Evolutionary conservation across 2,888 invertebrate species (phyloP).

Genomic region (Alloplasta piceator): DNA sequence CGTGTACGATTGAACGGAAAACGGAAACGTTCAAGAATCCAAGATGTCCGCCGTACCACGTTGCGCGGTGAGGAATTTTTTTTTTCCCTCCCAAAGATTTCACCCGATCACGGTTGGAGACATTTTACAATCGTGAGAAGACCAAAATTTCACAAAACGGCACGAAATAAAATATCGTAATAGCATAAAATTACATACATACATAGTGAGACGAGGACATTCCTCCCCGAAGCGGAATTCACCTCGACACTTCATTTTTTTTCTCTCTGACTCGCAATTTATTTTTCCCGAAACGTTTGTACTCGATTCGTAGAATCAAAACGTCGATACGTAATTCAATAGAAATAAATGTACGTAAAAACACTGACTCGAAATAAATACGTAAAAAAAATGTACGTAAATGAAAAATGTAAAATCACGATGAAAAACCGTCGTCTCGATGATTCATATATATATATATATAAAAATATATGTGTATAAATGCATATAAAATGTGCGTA

Average conservation of each 20-base stretch:
- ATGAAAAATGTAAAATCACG: conserved; percentile 44
- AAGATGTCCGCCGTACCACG: conserved; percentile 74
- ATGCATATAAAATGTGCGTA: conserved; percentile 29
- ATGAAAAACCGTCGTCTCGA: conserved; percentile 51
- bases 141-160: conserved; percentile 14
- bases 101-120: background rate
- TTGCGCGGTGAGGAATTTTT: conserved; percentile 65
- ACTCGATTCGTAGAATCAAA: conserved; percentile 15
- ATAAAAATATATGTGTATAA: too few relatives aligned
- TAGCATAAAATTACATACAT: conserved; percentile 70
- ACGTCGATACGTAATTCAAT: conserved; percentile 28
- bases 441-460: conserved; percentile 22
- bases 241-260: conserved; percentile 58
- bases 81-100: conserved; percentile 4
- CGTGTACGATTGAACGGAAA: conserved; percentile 56
- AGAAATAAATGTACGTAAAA: conserved; percentile 45
- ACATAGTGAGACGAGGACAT: conserved; percentile 69
- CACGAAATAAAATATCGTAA: conserved; percentile 47
- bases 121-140: background rate
- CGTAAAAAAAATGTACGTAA: conserved; percentile 34
- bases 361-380: conserved; percentile 57
- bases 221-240: conserved; percentile 60
- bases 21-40: conserved; percentile 60
- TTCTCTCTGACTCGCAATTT: conserved; percentile 9
- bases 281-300: conserved; percentile 23